Percentiles rank a stretch among this genome's conserved stretches.
Evolutionary conservation across 2,888 invertebrate species (phyloP).

Genomic region (Galeruca laticollis): DNA sequence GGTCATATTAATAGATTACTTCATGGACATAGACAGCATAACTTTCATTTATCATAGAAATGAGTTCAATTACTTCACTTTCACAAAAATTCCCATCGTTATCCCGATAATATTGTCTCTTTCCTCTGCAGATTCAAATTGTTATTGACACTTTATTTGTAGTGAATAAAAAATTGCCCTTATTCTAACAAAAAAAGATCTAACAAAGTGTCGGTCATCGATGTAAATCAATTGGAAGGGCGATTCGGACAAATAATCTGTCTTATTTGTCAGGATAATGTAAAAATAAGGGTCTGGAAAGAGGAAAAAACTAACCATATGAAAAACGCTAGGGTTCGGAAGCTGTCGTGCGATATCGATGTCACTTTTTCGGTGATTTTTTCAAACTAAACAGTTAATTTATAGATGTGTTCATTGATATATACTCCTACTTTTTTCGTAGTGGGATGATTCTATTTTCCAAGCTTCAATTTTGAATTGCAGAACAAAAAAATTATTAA

Average conservation of each 20-base stretch:
- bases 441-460: neutral
- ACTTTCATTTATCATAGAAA: no score
- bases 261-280: constrained; percentile 66
- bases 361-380: constrained; percentile 13
- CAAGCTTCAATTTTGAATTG: no score
- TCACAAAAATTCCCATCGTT: neutral
- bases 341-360: constrained; percentile 37
- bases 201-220: constrained; percentile 58
- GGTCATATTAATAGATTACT: no score
- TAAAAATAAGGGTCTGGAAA: constrained; percentile 62
- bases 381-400: neutral
- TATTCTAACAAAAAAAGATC: constrained; percentile 40
- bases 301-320: constrained; percentile 59
- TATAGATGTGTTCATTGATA: constrained; percentile 17
- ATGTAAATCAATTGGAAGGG: constrained; percentile 66
- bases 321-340: constrained; percentile 47
- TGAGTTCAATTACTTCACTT: no score
- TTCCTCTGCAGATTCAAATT: constrained; percentile 21
- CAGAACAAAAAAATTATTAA: neutral
- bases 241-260: constrained; percentile 65
- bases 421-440: neutral
- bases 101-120: neutral
- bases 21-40: no score
- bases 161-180: constrained; percentile 34
- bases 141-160: constrained; percentile 35